phyloP scores from a whole-genome alignment of 1,140 invertebrate species.

The Wasmannia auropunctata region DNA sequence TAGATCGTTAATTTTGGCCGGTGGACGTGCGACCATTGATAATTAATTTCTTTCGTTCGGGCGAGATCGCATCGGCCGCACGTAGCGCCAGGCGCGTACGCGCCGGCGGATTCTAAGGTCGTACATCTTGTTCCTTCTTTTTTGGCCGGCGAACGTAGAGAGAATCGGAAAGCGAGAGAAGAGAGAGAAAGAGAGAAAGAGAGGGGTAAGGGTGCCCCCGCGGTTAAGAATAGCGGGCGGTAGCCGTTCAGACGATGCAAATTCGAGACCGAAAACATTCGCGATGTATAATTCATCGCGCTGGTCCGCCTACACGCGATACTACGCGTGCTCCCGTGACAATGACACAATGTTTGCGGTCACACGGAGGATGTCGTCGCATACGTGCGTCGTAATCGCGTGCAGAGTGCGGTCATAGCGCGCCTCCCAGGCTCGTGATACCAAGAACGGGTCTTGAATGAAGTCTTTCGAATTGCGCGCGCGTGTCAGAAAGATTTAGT shows the following conservation, averaged over 20 bases:
- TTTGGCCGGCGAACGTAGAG: slow-evolving; percentile 41
- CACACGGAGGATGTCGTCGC: slow-evolving; percentile 49
- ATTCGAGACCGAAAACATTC: slow-evolving; percentile 74
- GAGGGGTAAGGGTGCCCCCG: slow-evolving; percentile 43
- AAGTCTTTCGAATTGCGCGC: slow-evolving; percentile 13
- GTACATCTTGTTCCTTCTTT: slow-evolving; percentile 59
- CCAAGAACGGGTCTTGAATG: slow-evolving; percentile 6
- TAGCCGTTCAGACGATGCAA: slow-evolving; percentile 74
- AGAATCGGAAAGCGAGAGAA: slow-evolving; percentile 23
- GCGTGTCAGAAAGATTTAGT: slow-evolving; percentile 45
- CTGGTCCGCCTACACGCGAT: slow-evolving; percentile 71
- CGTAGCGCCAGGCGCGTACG: slow-evolving; percentile 54
- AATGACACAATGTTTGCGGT: slow-evolving; percentile 76
- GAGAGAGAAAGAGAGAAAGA: too few species aligned
- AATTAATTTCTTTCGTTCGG: slow-evolving; percentile 70
- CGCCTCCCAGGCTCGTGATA: not conserved
- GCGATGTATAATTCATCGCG: slow-evolving; percentile 77
- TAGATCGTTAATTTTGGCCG: slow-evolving; percentile 59
- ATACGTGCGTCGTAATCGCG: slow-evolving; percentile 36
- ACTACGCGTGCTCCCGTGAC: slow-evolving; percentile 71
- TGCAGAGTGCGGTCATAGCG: slow-evolving; percentile 7
- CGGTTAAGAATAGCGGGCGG: slow-evolving; percentile 72
- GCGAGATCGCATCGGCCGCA: slow-evolving; percentile 62
- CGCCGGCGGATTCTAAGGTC: slow-evolving; percentile 41
- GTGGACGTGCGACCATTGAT: slow-evolving; percentile 55